These are phyloP conservation scores for Psittacara wagleri DNA, from an alignment of 2,113 vertebrate species.

Conservation along the genomic window DNA sequence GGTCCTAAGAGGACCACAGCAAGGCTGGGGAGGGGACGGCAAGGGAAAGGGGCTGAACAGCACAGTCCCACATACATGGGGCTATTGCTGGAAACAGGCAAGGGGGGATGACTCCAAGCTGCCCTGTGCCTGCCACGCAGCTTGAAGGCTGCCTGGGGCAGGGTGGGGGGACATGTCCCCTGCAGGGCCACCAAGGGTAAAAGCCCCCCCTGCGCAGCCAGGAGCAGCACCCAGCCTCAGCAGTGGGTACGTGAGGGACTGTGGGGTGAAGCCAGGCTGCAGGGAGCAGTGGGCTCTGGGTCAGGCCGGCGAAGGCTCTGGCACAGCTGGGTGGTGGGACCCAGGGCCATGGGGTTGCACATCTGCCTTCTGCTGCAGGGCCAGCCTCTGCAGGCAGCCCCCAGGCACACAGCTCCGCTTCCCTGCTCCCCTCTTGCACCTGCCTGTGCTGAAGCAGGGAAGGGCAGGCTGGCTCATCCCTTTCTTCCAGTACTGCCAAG, in stretches of 20 bases:
- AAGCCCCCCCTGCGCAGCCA: neutral
- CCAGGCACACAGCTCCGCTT: neutral
- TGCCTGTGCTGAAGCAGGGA: accelerated
- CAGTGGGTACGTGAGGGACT: accelerated
- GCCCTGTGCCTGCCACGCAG: neutral
- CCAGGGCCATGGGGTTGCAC: neutral
- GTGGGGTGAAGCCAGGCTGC: neutral
- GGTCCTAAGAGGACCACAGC: neutral
- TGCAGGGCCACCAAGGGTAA: neutral
- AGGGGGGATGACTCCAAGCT: neutral
- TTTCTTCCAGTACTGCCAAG: neutral
- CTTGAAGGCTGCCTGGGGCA: neutral
- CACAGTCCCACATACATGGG: neutral
- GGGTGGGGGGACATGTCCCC: neutral
- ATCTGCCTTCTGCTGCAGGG: neutral
- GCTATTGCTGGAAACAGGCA: neutral
- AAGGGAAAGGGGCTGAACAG: neutral
- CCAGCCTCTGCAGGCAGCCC: neutral
- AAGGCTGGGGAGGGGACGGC: neutral
- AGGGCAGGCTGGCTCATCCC: neutral
- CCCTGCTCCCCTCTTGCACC: neutral
- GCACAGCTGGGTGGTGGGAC: neutral
- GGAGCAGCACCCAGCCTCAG: neutral
- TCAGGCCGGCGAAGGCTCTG: neutral
- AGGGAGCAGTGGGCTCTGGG: neutral